Percentiles rank a stretch among this genome's conserved stretches.
Conservation (phyloP, 2,888 invertebrate genomes). For the Conops quadrifasciatus region DNA sequence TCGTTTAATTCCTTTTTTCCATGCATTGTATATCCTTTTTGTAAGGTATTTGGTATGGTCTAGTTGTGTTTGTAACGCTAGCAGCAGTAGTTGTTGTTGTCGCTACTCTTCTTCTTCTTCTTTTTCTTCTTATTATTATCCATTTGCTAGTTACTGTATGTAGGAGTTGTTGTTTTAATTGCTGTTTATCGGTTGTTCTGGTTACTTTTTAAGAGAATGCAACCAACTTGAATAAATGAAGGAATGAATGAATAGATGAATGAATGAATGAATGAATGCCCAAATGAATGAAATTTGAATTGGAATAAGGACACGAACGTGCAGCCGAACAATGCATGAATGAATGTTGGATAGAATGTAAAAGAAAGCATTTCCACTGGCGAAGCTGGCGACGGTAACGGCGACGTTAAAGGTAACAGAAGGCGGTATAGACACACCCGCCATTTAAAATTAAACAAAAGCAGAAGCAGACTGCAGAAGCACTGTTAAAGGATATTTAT, state of each 20-base stretch:
- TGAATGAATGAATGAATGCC: constrained; percentile 1
- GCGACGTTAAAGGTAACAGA: too few relatives aligned
- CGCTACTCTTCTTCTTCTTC: too few relatives aligned
- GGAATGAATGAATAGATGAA: too few relatives aligned
- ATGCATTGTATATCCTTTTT: too few relatives aligned
- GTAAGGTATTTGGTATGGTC: too few relatives aligned
- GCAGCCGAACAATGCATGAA: neutral
- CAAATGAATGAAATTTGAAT: neutral
- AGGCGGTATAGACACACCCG: constrained; percentile 12
- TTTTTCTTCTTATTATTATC: too few relatives aligned
- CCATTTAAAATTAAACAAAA: constrained; percentile 12
- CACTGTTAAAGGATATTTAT: neutral
- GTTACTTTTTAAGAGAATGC: neutral
- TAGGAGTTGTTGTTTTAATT: neutral
- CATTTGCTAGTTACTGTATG: too few relatives aligned
- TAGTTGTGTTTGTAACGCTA: too few relatives aligned
- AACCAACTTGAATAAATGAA: constrained; percentile 6
- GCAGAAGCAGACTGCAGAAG: neutral
- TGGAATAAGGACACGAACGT: constrained; percentile 16
- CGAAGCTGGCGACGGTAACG: neutral
- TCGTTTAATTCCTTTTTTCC: neutral
- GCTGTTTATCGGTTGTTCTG: neutral
- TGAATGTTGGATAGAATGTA: neutral
- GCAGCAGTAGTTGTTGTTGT: too few relatives aligned
- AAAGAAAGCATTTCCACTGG: neutral